Conservation (phyloP, 1,140 invertebrate species). For the Mylabris phalerata region DNA sequence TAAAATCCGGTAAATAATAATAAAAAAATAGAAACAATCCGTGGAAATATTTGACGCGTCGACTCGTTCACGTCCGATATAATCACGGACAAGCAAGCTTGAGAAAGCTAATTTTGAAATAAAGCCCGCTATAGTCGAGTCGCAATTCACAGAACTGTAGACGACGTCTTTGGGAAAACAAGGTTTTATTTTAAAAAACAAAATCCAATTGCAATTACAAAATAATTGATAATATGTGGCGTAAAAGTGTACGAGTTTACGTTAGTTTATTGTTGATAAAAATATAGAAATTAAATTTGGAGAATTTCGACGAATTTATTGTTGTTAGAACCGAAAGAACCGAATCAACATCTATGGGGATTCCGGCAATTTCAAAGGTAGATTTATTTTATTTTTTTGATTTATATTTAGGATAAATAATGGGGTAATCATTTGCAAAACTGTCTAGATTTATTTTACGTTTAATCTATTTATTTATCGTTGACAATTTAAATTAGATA, state of each 20-base stretch:
- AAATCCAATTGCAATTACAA: neutral
- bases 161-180: slow-evolving; percentile 7
- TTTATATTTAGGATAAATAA: neutral
- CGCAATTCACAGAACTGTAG: slow-evolving; percentile 12
- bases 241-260: slow-evolving; percentile 12
- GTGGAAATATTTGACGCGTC: slow-evolving; percentile 8
- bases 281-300: no score
- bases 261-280: neutral
- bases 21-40: no score
- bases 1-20: no score
- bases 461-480: no score
- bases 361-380: slow-evolving; percentile 8
- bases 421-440: no score
- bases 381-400: slow-evolving; percentile 5
- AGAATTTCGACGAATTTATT: no score
- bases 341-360: slow-evolving; percentile 7
- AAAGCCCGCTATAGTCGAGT: slow-evolving; percentile 15
- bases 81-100: neutral
- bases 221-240: slow-evolving; percentile 9
- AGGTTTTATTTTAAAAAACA: neutral
- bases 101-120: slow-evolving; percentile 16
- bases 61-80: neutral
- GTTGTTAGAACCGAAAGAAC: no score
- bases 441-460: no score
- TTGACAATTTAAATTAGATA: slow-evolving; percentile 12